Percentiles rank a stretch among this genome's conserved stretches.
These are phyloP conservation scores for Aleiodes testaceus DNA, from an alignment of 2,888 invertebrate genomes.

Conservation along the genomic window DNA sequence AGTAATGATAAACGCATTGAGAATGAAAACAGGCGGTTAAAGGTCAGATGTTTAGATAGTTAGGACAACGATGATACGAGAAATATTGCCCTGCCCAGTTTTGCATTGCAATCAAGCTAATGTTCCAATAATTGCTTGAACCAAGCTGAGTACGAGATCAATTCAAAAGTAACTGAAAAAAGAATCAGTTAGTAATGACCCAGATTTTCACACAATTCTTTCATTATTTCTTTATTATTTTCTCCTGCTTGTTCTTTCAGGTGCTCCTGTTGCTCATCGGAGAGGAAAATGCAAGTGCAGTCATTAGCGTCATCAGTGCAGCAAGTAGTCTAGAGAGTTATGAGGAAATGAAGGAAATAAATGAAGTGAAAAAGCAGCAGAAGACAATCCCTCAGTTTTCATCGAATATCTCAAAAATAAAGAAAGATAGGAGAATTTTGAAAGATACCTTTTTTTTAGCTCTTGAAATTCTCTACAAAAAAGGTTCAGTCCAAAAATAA, in stretches of 20 bases:
- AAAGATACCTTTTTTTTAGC: too few species aligned
- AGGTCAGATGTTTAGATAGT: conserved; percentile 44
- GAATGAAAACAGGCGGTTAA: conserved; percentile 6
- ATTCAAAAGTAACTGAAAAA: conserved; percentile 14
- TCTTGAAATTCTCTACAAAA: too few species aligned
- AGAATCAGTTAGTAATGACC: neutral
- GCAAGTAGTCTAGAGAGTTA: conserved; percentile 6
- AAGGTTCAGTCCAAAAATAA: too few species aligned
- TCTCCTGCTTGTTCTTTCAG: conserved; percentile 9
- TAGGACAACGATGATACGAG: conserved; percentile 24
- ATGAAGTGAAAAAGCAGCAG: neutral
- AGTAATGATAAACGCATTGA: conserved; percentile 1
- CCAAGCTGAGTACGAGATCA: conserved; percentile 23
- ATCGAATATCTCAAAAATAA: too few species aligned
- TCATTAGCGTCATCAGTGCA: conserved; percentile 22
- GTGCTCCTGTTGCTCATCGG: conserved; percentile 18
- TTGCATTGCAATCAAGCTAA: conserved; percentile 71
- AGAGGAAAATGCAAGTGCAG: neutral
- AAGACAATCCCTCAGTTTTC: too few species aligned
- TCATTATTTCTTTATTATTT: neutral
- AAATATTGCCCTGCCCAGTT: conserved; percentile 64
- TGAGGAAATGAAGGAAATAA: neutral
- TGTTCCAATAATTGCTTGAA: conserved; percentile 69
- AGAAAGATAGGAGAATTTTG: too few species aligned
- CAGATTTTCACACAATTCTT: neutral